Conservation (phyloP, 2,113 vertebrate species). For the Poeciliopsis retropinna region DNA sequence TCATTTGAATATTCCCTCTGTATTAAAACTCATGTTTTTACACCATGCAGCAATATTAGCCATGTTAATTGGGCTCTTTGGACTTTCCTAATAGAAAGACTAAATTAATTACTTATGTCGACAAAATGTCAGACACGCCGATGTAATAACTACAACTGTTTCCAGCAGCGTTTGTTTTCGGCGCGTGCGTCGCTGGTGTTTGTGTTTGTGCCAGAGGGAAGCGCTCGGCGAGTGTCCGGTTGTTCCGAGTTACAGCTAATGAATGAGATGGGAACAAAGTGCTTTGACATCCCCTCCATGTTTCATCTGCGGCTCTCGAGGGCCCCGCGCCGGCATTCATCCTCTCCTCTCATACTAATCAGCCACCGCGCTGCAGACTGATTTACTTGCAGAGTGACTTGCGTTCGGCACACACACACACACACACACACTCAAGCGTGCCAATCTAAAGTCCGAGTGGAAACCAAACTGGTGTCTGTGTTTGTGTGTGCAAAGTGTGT, state of each 20-base stretch:
- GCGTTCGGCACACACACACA: constrained; percentile 6
- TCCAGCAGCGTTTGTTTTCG: constrained; percentile 68
- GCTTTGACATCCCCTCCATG: constrained; percentile 73
- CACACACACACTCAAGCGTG: constrained; percentile 23
- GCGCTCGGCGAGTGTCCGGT: constrained; percentile 27
- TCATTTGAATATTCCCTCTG: constrained; percentile 86
- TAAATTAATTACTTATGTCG: constrained; percentile 85
- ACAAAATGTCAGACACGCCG: constrained; percentile 82
- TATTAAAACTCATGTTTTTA: constrained; percentile 83
- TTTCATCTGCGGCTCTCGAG: constrained; percentile 71
- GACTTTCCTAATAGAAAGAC: constrained; percentile 82
- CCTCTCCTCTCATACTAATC: constrained; percentile 72
- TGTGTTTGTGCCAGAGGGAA: constrained; percentile 31
- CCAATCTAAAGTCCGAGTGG: constrained; percentile 43
- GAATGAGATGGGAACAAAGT: constrained; percentile 70
- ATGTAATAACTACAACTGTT: constrained; percentile 80
- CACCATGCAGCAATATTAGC: constrained; percentile 81
- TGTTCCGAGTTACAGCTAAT: constrained; percentile 74
- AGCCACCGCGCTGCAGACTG: constrained; percentile 65
- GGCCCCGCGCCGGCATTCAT: constrained; percentile 71
- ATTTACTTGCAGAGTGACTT: constrained; percentile 59
- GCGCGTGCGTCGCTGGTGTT: constrained; percentile 52
- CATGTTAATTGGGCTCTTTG: constrained; percentile 84
- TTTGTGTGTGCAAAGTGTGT: constrained; percentile 47
- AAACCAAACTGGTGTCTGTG: constrained; percentile 37